phyloP scores from a whole-genome alignment of 2,888 invertebrate genomes.

The Ceramica pisi region DNA sequence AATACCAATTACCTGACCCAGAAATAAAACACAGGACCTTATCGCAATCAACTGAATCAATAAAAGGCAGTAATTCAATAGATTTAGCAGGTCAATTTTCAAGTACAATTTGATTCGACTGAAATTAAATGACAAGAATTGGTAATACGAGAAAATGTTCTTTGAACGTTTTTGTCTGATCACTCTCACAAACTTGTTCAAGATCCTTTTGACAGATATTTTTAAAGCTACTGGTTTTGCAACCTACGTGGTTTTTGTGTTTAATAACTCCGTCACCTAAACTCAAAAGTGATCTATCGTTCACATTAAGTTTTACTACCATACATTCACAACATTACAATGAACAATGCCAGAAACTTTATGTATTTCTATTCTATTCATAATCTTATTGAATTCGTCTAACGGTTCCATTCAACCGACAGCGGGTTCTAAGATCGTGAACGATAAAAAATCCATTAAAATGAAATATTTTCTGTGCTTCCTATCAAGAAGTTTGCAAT shows the following conservation, averaged over 20 bases:
- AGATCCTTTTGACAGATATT: background rate
- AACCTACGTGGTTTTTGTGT: background rate
- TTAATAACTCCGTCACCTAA: background rate
- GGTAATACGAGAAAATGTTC: background rate
- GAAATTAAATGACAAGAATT: slow-evolving; percentile 30
- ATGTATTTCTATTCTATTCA: slow-evolving; percentile 20
- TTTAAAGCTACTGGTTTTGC: background rate
- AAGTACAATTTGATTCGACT: slow-evolving; percentile 38
- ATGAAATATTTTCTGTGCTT: slow-evolving; percentile 27
- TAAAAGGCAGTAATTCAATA: slow-evolving; percentile 39
- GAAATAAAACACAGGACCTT: background rate
- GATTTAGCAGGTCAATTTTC: slow-evolving; percentile 44
- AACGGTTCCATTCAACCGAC: slow-evolving; percentile 17
- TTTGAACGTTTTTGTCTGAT: background rate
- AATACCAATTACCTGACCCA: background rate
- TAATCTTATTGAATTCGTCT: slow-evolving; percentile 23
- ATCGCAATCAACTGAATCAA: slow-evolving; percentile 3
- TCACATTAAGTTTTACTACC: slow-evolving; percentile 13
- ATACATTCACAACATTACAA: slow-evolving; percentile 16
- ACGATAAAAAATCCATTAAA: slow-evolving; percentile 36
- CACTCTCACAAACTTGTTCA: background rate
- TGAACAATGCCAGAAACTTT: background rate
- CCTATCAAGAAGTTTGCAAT: slow-evolving; percentile 1
- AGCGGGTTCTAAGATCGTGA: slow-evolving; percentile 19
- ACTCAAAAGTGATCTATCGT: slow-evolving; percentile 9